Conservation (phyloP, 2,888 invertebrate species). For the Stratiomys singularior region DNA sequence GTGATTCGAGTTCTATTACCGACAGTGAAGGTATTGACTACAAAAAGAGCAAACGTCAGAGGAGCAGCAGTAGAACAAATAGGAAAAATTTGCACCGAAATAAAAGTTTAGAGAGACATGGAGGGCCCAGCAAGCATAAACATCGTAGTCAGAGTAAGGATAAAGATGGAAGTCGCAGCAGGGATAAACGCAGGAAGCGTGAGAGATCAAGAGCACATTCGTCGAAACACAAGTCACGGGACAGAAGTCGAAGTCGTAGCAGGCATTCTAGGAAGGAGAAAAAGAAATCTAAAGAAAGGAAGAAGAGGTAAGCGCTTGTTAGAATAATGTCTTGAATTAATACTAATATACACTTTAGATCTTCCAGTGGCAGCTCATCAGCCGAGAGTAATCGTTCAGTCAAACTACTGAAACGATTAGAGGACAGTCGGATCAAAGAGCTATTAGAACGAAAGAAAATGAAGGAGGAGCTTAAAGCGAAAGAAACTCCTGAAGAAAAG, state of each 20-base stretch:
- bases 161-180: not conserved
- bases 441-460: constrained; percentile 73
- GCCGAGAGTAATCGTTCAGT: constrained; percentile 66
- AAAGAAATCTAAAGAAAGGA: not conserved
- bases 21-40: not conserved
- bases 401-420: constrained; percentile 76
- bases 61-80: too few species aligned
- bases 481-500: constrained; percentile 97
- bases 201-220: not conserved
- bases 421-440: constrained; percentile 75
- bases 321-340: not conserved
- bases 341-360: not conserved
- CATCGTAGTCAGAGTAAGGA: not conserved
- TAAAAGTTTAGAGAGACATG: too few species aligned
- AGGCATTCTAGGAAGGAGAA: not conserved
- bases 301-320: constrained; percentile 4
- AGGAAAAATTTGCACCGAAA: too few species aligned
- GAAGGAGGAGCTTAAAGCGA: constrained; percentile 83
- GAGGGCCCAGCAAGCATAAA: not conserved
- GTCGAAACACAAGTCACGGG: constrained; percentile 25
- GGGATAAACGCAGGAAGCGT: not conserved
- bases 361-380: not conserved
- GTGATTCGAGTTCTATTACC: constrained; percentile 10
- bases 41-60: not conserved
- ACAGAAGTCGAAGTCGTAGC: constrained; percentile 9